Conservation (phyloP, 92 coral and sea anemone genomes). For the Zoanthus solanderi region DNA sequence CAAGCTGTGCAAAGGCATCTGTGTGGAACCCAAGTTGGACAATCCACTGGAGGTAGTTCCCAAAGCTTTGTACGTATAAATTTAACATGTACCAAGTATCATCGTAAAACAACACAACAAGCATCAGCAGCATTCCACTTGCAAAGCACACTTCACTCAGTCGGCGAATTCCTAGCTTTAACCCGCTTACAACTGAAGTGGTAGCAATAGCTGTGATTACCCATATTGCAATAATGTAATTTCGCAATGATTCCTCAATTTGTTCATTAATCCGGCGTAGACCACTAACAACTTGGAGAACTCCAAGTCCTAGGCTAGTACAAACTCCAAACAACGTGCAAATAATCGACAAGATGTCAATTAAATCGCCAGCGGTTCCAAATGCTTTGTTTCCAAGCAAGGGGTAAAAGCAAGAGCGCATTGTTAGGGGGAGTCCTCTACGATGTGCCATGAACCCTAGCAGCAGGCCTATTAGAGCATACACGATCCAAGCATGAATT, state of each 20-base stretch:
- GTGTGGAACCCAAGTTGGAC: slow-evolving; percentile 93
- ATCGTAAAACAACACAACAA: slow-evolving; percentile 83
- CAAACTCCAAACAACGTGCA: slow-evolving; percentile 96
- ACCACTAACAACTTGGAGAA: slow-evolving; percentile 77
- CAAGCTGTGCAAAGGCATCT: slow-evolving; percentile 91
- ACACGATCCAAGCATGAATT: slow-evolving; percentile 94
- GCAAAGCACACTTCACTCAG: slow-evolving; percentile 90
- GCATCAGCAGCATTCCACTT: slow-evolving; percentile 87
- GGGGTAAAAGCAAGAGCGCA: slow-evolving; percentile 91
- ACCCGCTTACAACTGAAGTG: slow-evolving; percentile 85
- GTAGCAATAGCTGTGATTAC: slow-evolving; percentile 87
- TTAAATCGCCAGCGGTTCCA: slow-evolving; percentile 84
- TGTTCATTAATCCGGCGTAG: slow-evolving; percentile 75
- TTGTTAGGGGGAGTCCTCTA: slow-evolving; percentile 89
- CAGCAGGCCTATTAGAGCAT: slow-evolving; percentile 82
- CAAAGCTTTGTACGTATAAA: slow-evolving; percentile 84
- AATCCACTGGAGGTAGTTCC: slow-evolving; percentile 88
- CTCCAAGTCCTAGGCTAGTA: slow-evolving; percentile 93
- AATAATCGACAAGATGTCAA: slow-evolving; percentile 83
- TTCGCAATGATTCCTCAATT: slow-evolving; percentile 62
- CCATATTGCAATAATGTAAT: slow-evolving; percentile 92
- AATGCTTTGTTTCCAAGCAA: slow-evolving; percentile 83
- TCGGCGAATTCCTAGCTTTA: slow-evolving; percentile 93
- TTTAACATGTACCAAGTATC: slow-evolving; percentile 93
- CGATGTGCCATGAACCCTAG: slow-evolving; percentile 85